A percentile compares a stretch with the other conserved stretches of the same genome.
Conservation (phyloP, 2,797 vertebrate genomes). For the Tinamus major region DNA sequence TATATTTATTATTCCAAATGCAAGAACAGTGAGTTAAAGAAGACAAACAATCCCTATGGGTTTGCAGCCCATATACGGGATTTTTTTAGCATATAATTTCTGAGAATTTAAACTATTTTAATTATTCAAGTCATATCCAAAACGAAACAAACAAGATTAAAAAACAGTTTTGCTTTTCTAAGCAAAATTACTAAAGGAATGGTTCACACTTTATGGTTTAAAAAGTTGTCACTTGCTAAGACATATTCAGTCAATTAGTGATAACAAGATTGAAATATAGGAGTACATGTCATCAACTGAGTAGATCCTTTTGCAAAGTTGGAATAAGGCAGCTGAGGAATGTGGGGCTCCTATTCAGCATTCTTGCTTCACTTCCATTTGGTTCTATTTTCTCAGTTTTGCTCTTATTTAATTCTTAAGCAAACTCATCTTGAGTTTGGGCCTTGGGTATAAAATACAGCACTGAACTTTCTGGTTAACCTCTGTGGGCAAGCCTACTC, state of each 20-base stretch:
- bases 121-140: background rate
- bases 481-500: background rate
- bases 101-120: background rate
- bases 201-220: background rate
- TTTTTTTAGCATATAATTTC: background rate
- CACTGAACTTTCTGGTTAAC: background rate
- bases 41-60: background rate
- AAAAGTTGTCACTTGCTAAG: background rate
- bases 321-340: background rate
- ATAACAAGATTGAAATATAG: background rate
- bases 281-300: background rate
- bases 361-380: background rate
- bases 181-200: background rate
- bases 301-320: background rate
- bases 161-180: background rate
- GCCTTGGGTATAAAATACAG: background rate
- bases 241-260: background rate
- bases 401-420: background rate
- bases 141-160: background rate
- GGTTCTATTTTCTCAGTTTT: background rate
- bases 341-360: background rate
- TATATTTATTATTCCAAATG: background rate
- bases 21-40: background rate
- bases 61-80: background rate
- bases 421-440: background rate